Evolutionary conservation across 2,113 vertebrate species (phyloP), one percentile per base, ranked within the genome.

Genomic region (Chunga burmeisteri): DNA sequence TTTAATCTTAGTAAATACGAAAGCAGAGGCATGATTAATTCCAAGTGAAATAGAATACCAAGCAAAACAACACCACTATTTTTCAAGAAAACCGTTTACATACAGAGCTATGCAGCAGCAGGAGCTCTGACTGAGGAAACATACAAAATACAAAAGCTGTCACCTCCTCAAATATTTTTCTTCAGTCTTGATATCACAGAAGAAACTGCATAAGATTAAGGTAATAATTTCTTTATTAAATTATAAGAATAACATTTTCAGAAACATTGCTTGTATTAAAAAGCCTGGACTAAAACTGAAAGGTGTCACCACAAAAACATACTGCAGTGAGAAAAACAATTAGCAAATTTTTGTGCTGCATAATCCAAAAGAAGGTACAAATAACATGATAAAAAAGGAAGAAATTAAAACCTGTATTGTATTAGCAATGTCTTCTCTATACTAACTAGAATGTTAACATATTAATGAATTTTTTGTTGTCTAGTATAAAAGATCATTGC

Each of bases 311-410:
- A 91, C 42, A 81, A 94, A 87, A 49, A 81, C 61, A 88, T 47
- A 32, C 26, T 93, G 27, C 91, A 88, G 46, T 36, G 9, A 96
- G 70, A 94, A 94, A 92, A 83, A 82, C 61, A 95, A 97, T 95
- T 93, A 87, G 53, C 63, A 81, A 82, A 38, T 73, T 89, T 96
- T 84, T 81, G 49, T 87, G 27, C 47, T 68, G 30, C 67, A 82
- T 73, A 93, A 71, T 78, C 53, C 86, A 95, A 88, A 88, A 44
- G 68, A 87, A 93, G 17, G 84, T 52, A 91, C 32, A 80, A 91
- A 72, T 93, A 96, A 86, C 77, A 9, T 74, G 68, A 58, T 9
- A 81, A 83, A 34, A 67, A 67, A 13, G 3, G 56, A 81, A 65
- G 32, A 78, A 91, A 91, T 63, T 6, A 93, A 44, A 93, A 84